phyloP scores from a whole-genome alignment of 2,888 invertebrate genomes.

The Apantesis nais region DNA sequence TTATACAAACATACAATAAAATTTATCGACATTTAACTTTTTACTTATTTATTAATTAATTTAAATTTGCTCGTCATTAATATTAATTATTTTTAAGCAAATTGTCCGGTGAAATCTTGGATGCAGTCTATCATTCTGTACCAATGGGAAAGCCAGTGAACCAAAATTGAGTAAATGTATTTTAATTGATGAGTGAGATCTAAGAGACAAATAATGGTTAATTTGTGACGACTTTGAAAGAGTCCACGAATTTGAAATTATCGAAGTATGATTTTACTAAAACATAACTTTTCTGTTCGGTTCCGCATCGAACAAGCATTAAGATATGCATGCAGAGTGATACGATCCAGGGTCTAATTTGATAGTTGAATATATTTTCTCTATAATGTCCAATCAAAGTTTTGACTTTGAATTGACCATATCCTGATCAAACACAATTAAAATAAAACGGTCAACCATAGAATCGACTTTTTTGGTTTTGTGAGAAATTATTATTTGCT shows the following conservation, averaged over 20 bases:
- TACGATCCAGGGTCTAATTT: not conserved
- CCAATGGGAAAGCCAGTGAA: not conserved
- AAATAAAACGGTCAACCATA: not conserved
- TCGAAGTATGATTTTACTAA: not conserved
- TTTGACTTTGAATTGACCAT: not conserved
- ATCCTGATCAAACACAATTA: not conserved
- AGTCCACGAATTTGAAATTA: not conserved
- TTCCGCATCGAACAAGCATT: no score
- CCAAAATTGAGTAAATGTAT: not conserved
- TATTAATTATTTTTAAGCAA: no score
- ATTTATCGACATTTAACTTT: no score
- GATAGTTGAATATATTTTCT: not conserved
- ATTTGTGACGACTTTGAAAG: no score
- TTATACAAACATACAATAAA: no score
- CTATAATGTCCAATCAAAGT: not conserved
- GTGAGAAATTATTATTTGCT: no score
- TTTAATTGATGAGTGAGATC: not conserved
- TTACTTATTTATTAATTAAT: not conserved
- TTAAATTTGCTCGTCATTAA: not conserved
- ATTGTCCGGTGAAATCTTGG: not conserved
- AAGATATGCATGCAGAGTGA: no score
- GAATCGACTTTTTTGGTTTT: conserved; percentile 8
- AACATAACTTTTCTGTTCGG: not conserved
- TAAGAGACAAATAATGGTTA: no score
- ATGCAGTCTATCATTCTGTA: not conserved